phyloP scores from a whole-genome alignment of 1,140 invertebrate species.

The Teleopsis dalmanni region DNA sequence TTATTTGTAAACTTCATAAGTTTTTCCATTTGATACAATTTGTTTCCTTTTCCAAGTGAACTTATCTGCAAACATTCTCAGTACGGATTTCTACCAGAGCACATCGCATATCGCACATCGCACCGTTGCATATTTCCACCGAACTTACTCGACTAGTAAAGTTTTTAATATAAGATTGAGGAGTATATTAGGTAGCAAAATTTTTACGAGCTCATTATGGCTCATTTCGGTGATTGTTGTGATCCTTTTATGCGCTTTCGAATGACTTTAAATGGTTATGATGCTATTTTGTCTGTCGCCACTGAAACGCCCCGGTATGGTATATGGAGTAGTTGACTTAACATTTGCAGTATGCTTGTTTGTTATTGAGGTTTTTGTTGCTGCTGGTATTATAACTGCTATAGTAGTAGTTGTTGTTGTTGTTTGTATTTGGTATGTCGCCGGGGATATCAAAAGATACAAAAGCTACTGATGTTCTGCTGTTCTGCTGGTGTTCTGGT shows the following conservation, averaged over 20 bases:
- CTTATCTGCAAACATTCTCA: too few relatives aligned
- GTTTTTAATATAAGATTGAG: constrained; percentile 8
- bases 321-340: constrained; percentile 7
- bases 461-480: too few relatives aligned
- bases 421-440: too few relatives aligned
- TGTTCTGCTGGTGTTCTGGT: too few relatives aligned
- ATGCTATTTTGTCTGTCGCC: constrained; percentile 42
- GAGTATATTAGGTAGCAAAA: constrained; percentile 46
- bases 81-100: too few relatives aligned
- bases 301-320: constrained; percentile 17
- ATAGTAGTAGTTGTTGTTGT: neutral
- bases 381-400: neutral
- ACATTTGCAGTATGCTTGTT: neutral
- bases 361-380: constrained; percentile 1
- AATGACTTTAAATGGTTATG: constrained; percentile 45
- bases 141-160: too few relatives aligned
- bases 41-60: too few relatives aligned
- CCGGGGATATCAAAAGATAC: too few relatives aligned
- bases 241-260: constrained; percentile 45
- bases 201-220: constrained; percentile 46
- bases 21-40: too few relatives aligned
- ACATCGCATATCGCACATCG: too few relatives aligned
- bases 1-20: too few relatives aligned
- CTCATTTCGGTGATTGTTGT: constrained; percentile 46
- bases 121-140: too few relatives aligned